Evolutionary conservation across 2,113 vertebrate genomes (phyloP).

Genomic region (Hippocampus barbouri): DNA sequence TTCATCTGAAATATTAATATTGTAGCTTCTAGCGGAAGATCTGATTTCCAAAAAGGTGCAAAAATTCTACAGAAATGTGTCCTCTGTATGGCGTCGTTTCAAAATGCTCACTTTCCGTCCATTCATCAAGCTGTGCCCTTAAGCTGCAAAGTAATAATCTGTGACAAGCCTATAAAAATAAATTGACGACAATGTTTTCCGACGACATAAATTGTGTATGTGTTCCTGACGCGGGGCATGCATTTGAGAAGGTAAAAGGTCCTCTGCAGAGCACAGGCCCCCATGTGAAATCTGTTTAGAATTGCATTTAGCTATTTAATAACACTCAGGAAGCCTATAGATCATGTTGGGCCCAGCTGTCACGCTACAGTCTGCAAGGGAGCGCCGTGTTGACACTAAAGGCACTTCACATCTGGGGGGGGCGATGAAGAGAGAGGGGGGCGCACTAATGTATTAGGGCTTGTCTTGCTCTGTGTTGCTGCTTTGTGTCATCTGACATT

Average conservation of each 20-base stretch:
- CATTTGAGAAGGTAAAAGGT: slow-evolving; percentile 46
- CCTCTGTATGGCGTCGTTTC: background rate
- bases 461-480: slow-evolving; percentile 34
- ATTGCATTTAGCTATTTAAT: slow-evolving; percentile 66
- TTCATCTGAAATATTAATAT: background rate
- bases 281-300: slow-evolving; percentile 53
- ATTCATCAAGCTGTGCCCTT: slow-evolving; percentile 2
- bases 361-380: slow-evolving; percentile 55
- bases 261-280: slow-evolving; percentile 31
- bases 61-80: slow-evolving; percentile 5
- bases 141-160: slow-evolving; percentile 33
- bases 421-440: background rate
- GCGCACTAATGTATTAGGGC: slow-evolving; percentile 35
- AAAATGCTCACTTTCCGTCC: slow-evolving; percentile 1
- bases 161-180: slow-evolving; percentile 43
- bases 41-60: background rate
- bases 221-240: slow-evolving; percentile 35
- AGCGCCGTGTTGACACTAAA: slow-evolving; percentile 71
- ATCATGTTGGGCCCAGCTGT: slow-evolving; percentile 61
- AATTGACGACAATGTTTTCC: slow-evolving; percentile 45
- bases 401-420: slow-evolving; percentile 53
- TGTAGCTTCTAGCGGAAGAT: slow-evolving; percentile 1
- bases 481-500: slow-evolving; percentile 25
- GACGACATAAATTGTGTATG: slow-evolving; percentile 42
- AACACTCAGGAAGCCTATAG: slow-evolving; percentile 65